Evolutionary conservation across 2,797 vertebrate species (phyloP), one percentile per base, ranked within the genome.

Genomic region (Salarias fasciatus): DNA sequence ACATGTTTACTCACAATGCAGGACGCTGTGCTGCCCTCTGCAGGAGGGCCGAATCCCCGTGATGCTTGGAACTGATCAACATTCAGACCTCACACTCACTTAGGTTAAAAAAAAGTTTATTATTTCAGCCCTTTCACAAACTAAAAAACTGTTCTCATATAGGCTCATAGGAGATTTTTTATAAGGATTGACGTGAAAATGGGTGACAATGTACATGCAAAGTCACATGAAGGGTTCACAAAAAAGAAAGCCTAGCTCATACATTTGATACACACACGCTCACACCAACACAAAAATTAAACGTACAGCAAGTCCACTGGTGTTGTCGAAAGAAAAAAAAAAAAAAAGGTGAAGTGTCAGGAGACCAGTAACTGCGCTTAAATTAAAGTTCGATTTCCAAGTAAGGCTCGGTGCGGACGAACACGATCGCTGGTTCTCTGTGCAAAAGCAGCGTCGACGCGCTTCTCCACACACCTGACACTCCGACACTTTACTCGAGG

Each of bases 401-500:
- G n/a, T n/a, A n/a, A n/a, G n/a, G n/a, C 31, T 33, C 33, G 6
- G 6, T 35, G 33, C 33, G 9, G 9, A 35, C 9, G 33, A 35
- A 6, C 33, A 6, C 9, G 9, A 35, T 33, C 33, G 6, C 30
- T 45, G 31, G 69, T 57, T 69, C 58, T 44, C 5, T 13, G 64
- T 12, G 40, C 55, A 49, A 24, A 24, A 24, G 18, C 18, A 24
- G 61, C 24, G 45, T 3, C 35, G 31, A 38, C 35, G 1, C 0
- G 14, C 18, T n/a, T n/a, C 47, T 10, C 30, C 38, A 30, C 63
- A 46, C 24, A 13, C 53, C 3, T 5, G 5, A 53, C 11, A 11
- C 36, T 47, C 15, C 14, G 10, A 41, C 24, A 0, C 5, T 46
- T 94, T 83, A 85, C 75, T 95, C 93, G 6, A 98, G 86, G 79